These are phyloP conservation scores for Aphidius gifuensis DNA, from an alignment of 1,140 invertebrate species.

Conservation along the genomic window DNA sequence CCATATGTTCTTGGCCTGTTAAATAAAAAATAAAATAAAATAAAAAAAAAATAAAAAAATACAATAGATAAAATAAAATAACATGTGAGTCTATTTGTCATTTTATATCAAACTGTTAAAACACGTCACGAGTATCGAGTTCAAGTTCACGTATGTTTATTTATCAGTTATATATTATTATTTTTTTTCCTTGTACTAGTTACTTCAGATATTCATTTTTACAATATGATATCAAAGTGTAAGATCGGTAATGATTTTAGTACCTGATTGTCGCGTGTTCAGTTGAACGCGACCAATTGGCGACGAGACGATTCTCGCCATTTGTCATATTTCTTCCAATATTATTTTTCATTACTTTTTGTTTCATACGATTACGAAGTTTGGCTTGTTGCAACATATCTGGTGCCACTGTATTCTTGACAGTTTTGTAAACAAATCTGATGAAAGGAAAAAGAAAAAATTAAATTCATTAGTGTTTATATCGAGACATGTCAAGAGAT, in stretches of 20 bases:
- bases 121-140: no score
- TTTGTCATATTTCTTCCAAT: conserved; percentile 28
- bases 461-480: no score
- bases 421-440: conserved; percentile 44
- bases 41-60: conserved; percentile 12
- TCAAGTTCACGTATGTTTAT: no score
- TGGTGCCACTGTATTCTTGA: conserved; percentile 44
- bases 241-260: background rate
- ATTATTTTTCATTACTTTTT: conserved; percentile 30
- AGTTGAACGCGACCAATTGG: conserved; percentile 49
- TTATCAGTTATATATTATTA: background rate
- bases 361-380: conserved; percentile 16
- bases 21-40: conserved; percentile 18
- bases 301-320: conserved; percentile 42
- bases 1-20: conserved; percentile 38
- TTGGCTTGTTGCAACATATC: conserved; percentile 43
- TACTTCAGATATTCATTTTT: conserved; percentile 13
- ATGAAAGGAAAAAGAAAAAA: conserved; percentile 18
- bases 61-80: no score
- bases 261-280: conserved; percentile 51
- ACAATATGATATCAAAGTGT: background rate
- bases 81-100: background rate
- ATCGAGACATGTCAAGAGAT: no score
- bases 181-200: background rate
- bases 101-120: background rate